Percentiles rank a stretch among this genome's conserved stretches.
Evolutionary conservation across 2,888 invertebrate species (phyloP).

Genomic region (Drosophila heteroneura): DNA sequence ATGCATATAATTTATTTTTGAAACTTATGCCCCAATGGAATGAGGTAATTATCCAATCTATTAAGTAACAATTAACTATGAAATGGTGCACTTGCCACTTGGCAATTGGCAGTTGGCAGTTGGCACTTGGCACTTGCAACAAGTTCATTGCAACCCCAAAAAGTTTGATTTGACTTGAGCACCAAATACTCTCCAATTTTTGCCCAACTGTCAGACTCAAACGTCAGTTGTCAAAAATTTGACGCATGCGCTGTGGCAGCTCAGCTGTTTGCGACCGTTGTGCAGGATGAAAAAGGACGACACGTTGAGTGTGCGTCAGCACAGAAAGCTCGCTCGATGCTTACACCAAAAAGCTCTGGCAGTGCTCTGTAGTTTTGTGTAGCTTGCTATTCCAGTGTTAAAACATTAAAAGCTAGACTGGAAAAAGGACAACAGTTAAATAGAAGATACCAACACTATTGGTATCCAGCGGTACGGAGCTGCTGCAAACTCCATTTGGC

Average conservation of each 20-base stretch:
- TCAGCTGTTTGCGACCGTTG: constrained; percentile 57
- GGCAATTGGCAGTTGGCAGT: constrained; percentile 32
- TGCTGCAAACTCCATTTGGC: constrained; percentile 71
- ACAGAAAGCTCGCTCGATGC: constrained; percentile 45
- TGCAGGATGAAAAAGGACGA: constrained; percentile 63
- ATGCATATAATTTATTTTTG: background rate
- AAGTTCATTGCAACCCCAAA: constrained; percentile 48
- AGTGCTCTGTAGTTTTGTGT: constrained; percentile 29
- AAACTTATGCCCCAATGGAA: background rate
- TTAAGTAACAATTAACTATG: constrained; percentile 28
- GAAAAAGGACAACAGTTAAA: constrained; percentile 78
- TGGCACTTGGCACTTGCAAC: constrained; percentile 37
- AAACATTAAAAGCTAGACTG: constrained; percentile 76
- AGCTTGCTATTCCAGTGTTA: constrained; percentile 66
- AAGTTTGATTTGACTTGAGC: background rate
- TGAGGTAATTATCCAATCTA: background rate
- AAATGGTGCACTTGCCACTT: background rate
- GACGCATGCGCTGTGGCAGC: constrained; percentile 57
- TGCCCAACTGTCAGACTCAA: constrained; percentile 38
- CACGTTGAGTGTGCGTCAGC: constrained; percentile 34
- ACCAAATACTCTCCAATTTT: constrained; percentile 7
- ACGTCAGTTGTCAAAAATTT: constrained; percentile 34
- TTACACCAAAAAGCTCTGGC: constrained; percentile 27
- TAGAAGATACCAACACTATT: constrained; percentile 82
- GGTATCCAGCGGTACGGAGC: constrained; percentile 71